Percentiles rank a stretch among this genome's conserved stretches.
Evolutionary conservation across 2,797 vertebrate species (phyloP).

Genomic region (Lagorchestes hirsutus): DNA sequence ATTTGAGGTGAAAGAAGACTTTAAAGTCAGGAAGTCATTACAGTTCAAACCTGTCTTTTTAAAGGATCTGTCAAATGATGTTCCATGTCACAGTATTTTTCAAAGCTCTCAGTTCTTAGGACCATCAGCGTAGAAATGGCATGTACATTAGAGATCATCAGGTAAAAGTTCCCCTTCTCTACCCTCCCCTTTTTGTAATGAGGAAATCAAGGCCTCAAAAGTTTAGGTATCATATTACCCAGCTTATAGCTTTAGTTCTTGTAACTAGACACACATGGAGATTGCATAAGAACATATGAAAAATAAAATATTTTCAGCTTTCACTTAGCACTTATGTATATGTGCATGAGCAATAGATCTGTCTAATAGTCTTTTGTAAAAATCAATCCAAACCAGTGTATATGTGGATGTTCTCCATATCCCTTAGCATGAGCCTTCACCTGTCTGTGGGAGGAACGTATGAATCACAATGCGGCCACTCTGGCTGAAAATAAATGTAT

Average conservation of each 20-base stretch:
- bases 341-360: not conserved
- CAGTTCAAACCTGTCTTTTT: not conserved
- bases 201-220: not conserved
- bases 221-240: not conserved
- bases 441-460: not conserved
- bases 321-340: not conserved
- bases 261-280: not conserved
- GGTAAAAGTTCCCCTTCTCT: not conserved
- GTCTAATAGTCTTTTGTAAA: not conserved
- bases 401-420: not conserved
- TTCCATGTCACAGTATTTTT: constrained; percentile 10
- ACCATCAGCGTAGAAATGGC: not conserved
- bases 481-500: constrained; percentile 26
- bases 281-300: not conserved
- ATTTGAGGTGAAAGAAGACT: constrained; percentile 31
- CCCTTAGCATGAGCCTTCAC: not conserved
- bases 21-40: constrained; percentile 50
- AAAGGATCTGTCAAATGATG: not conserved
- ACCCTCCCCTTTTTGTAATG: not conserved
- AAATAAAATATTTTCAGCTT: not conserved
- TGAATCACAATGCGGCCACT: not conserved
- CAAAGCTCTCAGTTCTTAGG: constrained; percentile 54
- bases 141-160: not conserved
- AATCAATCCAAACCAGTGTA: not conserved
- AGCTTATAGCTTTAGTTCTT: not conserved